A percentile compares a stretch with the other conserved stretches of the same genome.
These are phyloP conservation scores for Miltochrista miniata DNA, from an alignment of 2,888 invertebrate species.

Conservation along the genomic window DNA sequence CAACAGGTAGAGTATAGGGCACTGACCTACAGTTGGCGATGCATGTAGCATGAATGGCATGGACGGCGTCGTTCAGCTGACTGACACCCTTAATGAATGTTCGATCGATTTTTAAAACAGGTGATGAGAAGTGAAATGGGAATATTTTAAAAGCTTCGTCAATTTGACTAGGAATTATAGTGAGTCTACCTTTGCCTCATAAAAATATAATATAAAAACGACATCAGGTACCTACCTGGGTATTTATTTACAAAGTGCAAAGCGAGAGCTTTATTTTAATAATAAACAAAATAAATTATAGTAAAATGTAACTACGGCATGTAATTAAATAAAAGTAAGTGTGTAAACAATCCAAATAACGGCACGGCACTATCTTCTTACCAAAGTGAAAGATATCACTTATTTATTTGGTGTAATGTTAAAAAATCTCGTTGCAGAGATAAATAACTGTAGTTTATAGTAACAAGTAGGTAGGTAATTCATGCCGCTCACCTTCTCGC, in stretches of 20 bases:
- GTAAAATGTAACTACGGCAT: too few species aligned
- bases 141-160: background rate
- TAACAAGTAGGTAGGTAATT: conserved; percentile 68
- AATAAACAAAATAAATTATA: too few species aligned
- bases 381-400: conserved; percentile 43
- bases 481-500: conserved; percentile 75
- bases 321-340: too few species aligned
- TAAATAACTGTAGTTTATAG: conserved; percentile 68
- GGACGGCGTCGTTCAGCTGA: conserved; percentile 50
- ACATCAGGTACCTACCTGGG: too few species aligned
- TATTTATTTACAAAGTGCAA: conserved; percentile 28
- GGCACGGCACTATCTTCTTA: conserved; percentile 25
- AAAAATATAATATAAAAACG: conserved; percentile 8
- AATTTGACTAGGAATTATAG: background rate
- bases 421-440: conserved; percentile 46
- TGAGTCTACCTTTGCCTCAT: background rate
- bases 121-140: too few species aligned
- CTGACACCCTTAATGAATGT: conserved; percentile 48
- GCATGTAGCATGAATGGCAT: conserved; percentile 68
- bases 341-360: conserved; percentile 36
- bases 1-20: conserved; percentile 80
- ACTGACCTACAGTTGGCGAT: conserved; percentile 73
- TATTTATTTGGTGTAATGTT: conserved; percentile 42
- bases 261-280: too few species aligned
- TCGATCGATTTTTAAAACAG: conserved; percentile 36